Conservation (phyloP, 2,888 invertebrate species). For the Agrenia bidenticulata region DNA sequence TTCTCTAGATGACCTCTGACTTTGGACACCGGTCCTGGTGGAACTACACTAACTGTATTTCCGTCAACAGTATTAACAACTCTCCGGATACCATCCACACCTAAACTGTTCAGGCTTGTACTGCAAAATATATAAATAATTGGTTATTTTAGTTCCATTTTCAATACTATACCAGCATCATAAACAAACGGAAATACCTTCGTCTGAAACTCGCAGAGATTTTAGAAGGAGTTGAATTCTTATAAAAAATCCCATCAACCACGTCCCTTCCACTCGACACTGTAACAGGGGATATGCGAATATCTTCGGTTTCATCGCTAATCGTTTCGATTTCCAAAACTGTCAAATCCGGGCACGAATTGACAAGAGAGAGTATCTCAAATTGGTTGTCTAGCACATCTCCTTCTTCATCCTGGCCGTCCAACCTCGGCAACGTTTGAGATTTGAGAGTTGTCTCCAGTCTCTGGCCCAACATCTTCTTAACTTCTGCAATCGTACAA, state of each 20-base stretch:
- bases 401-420: constrained; percentile 52
- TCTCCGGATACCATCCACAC: constrained; percentile 44
- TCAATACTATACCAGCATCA: not conserved
- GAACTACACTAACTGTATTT: constrained; percentile 29
- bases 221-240: not conserved
- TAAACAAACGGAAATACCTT: not conserved
- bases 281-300: not conserved
- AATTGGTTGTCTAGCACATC: constrained; percentile 46
- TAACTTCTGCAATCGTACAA: constrained; percentile 19
- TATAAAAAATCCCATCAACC: constrained; percentile 42
- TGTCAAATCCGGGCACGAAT: constrained; percentile 52
- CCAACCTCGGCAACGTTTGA: constrained; percentile 50
- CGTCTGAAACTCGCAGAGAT: constrained; percentile 9
- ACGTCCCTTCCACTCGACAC: constrained; percentile 24
- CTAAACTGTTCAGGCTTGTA: constrained; percentile 52
- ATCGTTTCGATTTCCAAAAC: constrained; percentile 37
- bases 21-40: constrained; percentile 37
- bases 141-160: not conserved
- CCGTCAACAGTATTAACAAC: constrained; percentile 38
- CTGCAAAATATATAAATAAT: constrained; percentile 22
- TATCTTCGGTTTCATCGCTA: not conserved
- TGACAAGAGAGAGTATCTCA: constrained; percentile 50
- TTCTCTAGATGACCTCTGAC: constrained; percentile 27
- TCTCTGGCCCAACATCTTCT: constrained; percentile 48
- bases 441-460: constrained; percentile 44